phyloP scores from a whole-genome alignment of 2,888 invertebrate species.

The Drosophila diplacantha region DNA sequence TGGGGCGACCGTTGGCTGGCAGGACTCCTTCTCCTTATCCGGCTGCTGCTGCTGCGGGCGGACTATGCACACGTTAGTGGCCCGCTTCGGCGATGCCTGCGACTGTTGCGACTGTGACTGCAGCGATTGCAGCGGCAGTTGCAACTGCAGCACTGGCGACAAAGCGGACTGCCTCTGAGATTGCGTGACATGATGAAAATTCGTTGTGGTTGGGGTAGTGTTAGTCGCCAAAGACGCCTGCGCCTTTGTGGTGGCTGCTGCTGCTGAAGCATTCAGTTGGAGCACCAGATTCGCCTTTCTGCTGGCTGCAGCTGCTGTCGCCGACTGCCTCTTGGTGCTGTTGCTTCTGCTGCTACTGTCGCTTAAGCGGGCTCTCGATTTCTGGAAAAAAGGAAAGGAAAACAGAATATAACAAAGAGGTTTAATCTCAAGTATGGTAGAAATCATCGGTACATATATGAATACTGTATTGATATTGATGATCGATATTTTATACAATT shows the following conservation, averaged over 20 bases:
- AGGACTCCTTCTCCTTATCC: constrained; percentile 44
- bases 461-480: neutral
- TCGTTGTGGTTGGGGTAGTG: constrained; percentile 51
- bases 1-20: constrained; percentile 41
- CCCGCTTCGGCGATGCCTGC: constrained; percentile 62
- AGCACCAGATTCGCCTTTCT: constrained; percentile 36
- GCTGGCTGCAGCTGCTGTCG: constrained; percentile 32
- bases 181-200: constrained; percentile 72
- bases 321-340: constrained; percentile 37
- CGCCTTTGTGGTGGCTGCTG: constrained; percentile 56
- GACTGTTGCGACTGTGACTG: constrained; percentile 50
- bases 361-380: constrained; percentile 72
- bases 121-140: constrained; percentile 51
- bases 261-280: constrained; percentile 34
- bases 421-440: neutral
- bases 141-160: constrained; percentile 51
- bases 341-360: constrained; percentile 46
- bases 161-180: constrained; percentile 56
- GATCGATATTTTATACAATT: too few species aligned
- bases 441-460: neutral
- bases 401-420: constrained; percentile 3
- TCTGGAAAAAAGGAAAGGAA: constrained; percentile 47
- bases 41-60: constrained; percentile 71
- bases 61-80: constrained; percentile 70
- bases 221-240: constrained; percentile 64